phyloP scores from a whole-genome alignment of 1,140 invertebrate species.

The Andricus grossulariae region DNA sequence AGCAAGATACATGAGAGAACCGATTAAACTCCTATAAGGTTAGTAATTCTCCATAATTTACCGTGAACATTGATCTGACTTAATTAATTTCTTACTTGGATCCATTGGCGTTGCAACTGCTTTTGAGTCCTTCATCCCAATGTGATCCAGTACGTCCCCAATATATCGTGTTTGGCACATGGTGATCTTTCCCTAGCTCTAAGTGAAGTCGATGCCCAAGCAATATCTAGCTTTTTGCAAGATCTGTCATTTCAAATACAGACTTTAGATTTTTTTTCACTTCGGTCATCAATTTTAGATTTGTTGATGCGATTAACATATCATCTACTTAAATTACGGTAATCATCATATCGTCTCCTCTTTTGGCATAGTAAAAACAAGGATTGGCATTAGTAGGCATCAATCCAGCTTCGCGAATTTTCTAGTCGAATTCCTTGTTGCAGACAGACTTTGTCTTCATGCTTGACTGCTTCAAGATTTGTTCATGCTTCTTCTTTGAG shows the following conservation, averaged over 20 bases:
- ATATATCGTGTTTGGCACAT: too few species aligned
- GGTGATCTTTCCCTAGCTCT: too few species aligned
- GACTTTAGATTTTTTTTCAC: not conserved
- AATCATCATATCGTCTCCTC: not conserved
- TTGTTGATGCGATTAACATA: not conserved
- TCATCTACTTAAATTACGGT: too few species aligned
- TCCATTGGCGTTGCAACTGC: too few species aligned
- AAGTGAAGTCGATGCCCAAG: slow-evolving; percentile 15
- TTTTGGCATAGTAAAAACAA: not conserved
- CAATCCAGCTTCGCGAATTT: not conserved
- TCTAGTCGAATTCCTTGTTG: not conserved
- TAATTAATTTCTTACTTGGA: too few species aligned
- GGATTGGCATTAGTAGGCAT: not conserved
- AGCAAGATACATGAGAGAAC: too few species aligned
- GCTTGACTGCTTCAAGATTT: not conserved
- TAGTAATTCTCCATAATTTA: too few species aligned
- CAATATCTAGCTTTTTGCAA: not conserved
- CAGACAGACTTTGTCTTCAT: slow-evolving; percentile 31
- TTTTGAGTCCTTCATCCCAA: too few species aligned
- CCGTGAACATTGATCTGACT: too few species aligned
- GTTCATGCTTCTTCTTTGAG: slow-evolving; percentile 2
- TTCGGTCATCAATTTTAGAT: not conserved
- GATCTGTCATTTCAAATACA: not conserved
- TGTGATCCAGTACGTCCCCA: too few species aligned
- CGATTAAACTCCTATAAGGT: too few species aligned